Percentiles rank a stretch among this genome's conserved stretches.
These are phyloP conservation scores for Lumbricus terrestris DNA, from an alignment of 2,888 invertebrate species.

Conservation along the genomic window DNA sequence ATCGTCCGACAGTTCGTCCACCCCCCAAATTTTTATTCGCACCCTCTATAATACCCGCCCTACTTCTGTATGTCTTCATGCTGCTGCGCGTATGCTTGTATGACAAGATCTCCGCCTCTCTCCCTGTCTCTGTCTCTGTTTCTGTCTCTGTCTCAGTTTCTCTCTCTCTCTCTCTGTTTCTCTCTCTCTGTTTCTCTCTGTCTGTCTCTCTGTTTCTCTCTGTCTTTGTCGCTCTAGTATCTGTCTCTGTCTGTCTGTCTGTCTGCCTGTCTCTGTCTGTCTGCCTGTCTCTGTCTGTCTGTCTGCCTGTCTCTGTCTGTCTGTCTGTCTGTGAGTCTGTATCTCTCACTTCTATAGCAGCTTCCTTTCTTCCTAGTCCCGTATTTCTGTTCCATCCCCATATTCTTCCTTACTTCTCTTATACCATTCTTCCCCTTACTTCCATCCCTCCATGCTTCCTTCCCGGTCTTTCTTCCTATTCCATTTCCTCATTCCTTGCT, in stretches of 20 bases:
- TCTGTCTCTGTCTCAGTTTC: too few species aligned
- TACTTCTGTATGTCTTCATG: background rate
- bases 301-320: background rate
- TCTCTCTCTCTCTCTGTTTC: too few species aligned
- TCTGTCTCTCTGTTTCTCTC: too few species aligned
- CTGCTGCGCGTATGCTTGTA: background rate
- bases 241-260: background rate
- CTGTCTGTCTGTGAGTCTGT: background rate
- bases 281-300: too few species aligned
- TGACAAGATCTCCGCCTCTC: too few species aligned
- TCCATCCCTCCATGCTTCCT: conserved; percentile 11
- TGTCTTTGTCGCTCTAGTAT: too few species aligned
- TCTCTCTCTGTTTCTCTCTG: too few species aligned
- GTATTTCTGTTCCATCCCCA: background rate
- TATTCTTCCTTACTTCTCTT: background rate
- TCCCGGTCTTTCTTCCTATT: conserved; percentile 12
- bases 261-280: too few species aligned
- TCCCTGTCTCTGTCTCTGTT: background rate
- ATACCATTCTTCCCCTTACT: background rate
- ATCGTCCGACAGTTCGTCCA: background rate
- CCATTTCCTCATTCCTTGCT: background rate
- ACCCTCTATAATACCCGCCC: background rate
- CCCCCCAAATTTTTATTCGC: background rate
- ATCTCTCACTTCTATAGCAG: background rate
- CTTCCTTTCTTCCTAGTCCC: background rate